Evolutionary conservation across 2,113 vertebrate genomes (phyloP).

Genomic region (Falcunculus frontatus): DNA sequence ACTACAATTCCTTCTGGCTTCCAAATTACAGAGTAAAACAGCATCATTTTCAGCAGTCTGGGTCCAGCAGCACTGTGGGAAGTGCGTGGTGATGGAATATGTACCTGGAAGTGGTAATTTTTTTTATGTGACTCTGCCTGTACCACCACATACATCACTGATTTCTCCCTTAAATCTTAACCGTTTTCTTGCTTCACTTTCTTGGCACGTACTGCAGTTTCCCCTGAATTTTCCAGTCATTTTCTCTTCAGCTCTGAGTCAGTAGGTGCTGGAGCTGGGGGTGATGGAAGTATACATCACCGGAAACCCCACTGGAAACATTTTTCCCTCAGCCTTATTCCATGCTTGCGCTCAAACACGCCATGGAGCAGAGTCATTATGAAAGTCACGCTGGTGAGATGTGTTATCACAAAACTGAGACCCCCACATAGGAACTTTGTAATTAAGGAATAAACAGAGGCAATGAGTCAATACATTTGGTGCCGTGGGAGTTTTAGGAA

Average conservation of each 20-base stretch:
- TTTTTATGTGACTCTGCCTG: not conserved
- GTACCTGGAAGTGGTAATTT: not conserved
- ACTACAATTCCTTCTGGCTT: not conserved
- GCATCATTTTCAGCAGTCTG: not conserved
- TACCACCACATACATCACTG: not conserved
- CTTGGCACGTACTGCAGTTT: not conserved
- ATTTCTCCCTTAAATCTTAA: not conserved
- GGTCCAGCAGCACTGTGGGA: not conserved
- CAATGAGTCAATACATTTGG: conserved; percentile 4
- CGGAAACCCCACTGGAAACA: not conserved
- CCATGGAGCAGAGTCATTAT: not conserved
- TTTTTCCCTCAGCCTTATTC: not conserved
- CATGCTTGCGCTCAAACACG: not conserved
- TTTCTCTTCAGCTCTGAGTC: not conserved
- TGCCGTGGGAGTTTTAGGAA: not conserved
- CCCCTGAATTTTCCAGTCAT: not conserved
- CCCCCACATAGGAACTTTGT: not conserved
- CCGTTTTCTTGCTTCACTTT: not conserved
- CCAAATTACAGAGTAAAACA: not conserved
- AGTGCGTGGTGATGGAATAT: not conserved
- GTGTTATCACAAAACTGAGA: not conserved
- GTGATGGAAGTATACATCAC: not conserved
- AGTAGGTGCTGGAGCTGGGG: not conserved
- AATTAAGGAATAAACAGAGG: conserved; percentile 18
- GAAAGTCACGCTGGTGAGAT: not conserved